Evolutionary conservation across 1,140 invertebrate species (phyloP), one percentile per base, ranked within the genome.

Genomic region (Agrilus planipennis): DNA sequence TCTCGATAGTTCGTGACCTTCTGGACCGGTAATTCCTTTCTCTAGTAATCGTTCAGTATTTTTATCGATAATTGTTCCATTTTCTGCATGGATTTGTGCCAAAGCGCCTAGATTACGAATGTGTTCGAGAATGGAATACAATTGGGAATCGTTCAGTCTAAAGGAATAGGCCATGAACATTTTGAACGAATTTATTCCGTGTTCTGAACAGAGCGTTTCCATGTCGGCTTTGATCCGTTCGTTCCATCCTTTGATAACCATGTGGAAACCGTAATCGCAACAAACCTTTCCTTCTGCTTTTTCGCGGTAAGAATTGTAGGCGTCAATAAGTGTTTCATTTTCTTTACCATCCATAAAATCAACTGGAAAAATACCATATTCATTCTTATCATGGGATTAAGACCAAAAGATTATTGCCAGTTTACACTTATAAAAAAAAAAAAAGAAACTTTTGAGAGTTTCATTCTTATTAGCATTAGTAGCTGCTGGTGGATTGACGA

Each of bases 141-240:
- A 65, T 43, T 96, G 89, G 16, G 77, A 68, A 63, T 99, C 95
- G 45, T 78, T 72, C n/a, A 99, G 65, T 86, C 95, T 93, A 55
- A 89, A 89, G 56, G 84, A 86, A 61, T 97, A 97, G 1, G 93
- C 92, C 87, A 99, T 93, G 65, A 96, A 99, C 75, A 92, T 82
- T 69, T 98, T 99, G 67, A 97, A 98, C 0, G 93, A 96, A 65
- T 96, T 98, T 21, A 99, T 70, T 2, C 95, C 93, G 65, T 81
- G 74, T 29, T 84, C 72, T 37, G 76, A 74, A 45, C 76, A 77
- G 44, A 94, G 68, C 37, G 78, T 77, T 42, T 76, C 71, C 81
- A 89, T 89, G 57, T 89, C 86, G 55, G 81, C 75, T 53, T 76
- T 78, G 0, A 87, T 76, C 52, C 81, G 68, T 11, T 72, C 70